Evolutionary conservation across 2,113 vertebrate genomes (phyloP).

Genomic region (Corapipo altera): DNA sequence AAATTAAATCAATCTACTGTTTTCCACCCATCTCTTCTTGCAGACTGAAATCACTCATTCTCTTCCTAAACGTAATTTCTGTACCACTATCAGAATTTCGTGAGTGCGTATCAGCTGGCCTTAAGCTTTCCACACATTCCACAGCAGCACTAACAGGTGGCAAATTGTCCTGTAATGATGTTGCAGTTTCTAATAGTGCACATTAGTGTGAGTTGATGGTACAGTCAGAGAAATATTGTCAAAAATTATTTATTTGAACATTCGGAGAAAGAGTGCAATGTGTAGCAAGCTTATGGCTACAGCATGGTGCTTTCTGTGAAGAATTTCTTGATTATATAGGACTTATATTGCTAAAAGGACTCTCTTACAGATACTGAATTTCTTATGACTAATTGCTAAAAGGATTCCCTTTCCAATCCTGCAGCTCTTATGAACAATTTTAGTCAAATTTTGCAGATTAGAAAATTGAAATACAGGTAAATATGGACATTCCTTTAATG

Average conservation of each 20-base stretch:
- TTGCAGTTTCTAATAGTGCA: neutral
- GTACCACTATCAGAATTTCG: neutral
- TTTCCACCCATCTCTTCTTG: neutral
- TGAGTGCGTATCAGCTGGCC: accelerated
- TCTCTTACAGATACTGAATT: neutral
- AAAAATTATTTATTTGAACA: neutral
- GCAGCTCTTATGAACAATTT: neutral
- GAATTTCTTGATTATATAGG: neutral
- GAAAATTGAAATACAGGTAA: neutral
- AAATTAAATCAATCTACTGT: neutral
- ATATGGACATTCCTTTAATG: neutral
- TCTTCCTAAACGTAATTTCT: neutral
- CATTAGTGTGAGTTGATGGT: neutral
- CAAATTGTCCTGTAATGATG: neutral
- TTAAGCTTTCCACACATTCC: neutral
- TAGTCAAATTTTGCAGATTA: neutral
- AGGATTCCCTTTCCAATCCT: neutral
- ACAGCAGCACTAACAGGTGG: neutral
- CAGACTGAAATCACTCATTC: neutral
- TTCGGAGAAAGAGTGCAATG: neutral
- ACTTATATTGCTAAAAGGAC: neutral
- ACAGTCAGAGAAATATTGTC: neutral
- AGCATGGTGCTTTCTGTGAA: neutral
- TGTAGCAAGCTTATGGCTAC: neutral
- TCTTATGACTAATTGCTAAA: neutral